phyloP scores from a whole-genome alignment of 92 coral and sea anemone species.

The Micromussa lordhowensis region DNA sequence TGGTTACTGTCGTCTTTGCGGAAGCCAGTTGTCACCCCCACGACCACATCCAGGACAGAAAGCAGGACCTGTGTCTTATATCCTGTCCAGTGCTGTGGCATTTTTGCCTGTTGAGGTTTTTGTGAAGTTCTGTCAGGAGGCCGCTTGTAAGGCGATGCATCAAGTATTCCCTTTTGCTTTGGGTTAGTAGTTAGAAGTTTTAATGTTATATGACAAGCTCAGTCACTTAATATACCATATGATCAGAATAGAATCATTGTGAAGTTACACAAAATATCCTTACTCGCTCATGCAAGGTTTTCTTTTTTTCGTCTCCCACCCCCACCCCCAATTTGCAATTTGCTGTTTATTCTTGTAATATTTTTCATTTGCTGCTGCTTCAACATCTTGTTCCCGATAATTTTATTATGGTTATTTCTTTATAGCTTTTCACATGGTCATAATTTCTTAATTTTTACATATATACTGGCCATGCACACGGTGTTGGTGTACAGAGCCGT shows the following conservation, averaged over 20 bases:
- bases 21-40: background rate
- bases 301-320: background rate
- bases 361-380: too few species aligned
- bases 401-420: too few species aligned
- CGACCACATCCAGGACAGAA: conserved; percentile 39
- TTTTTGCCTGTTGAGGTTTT: conserved; percentile 7
- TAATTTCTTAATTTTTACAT: too few species aligned
- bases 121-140: conserved; percentile 31
- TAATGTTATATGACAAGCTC: too few species aligned
- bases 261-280: background rate
- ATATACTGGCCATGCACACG: too few species aligned
- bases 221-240: too few species aligned
- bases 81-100: conserved; percentile 24
- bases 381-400: too few species aligned
- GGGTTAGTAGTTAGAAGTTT: conserved; percentile 22
- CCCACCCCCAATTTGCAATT: background rate
- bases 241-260: too few species aligned
- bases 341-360: background rate
- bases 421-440: too few species aligned
- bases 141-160: conserved; percentile 52
- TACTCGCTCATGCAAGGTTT: background rate
- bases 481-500: too few species aligned
- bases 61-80: background rate
- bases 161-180: conserved; percentile 14
- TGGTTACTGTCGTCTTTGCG: background rate